Percentiles rank a stretch among this genome's conserved stretches.
These are phyloP conservation scores for Antheraea pernyi DNA, from an alignment of 1,140 invertebrate species.

Conservation along the genomic window DNA sequence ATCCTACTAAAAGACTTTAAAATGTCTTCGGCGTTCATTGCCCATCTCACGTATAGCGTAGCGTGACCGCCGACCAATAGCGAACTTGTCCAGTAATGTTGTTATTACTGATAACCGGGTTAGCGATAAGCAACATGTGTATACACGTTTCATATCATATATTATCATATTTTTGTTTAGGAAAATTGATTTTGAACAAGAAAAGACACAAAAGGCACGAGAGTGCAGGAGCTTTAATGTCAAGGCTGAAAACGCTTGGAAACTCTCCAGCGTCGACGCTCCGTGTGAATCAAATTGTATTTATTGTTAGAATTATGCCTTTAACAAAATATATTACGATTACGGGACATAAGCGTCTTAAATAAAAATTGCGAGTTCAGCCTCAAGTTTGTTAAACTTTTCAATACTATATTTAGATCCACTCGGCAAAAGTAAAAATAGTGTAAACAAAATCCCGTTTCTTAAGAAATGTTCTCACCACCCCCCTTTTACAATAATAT, in stretches of 20 bases:
- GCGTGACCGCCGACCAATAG: not conserved
- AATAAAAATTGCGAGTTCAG: too few species aligned
- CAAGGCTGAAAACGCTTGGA: conserved; percentile 71
- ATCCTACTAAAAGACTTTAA: not conserved
- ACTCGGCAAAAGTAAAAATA: not conserved
- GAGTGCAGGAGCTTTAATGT: conserved; percentile 65
- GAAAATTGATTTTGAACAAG: conserved; percentile 50
- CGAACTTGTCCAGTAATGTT: not conserved
- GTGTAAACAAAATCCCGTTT: not conserved
- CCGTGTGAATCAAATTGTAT: not conserved
- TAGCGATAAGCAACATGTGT: not conserved
- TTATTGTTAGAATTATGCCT: not conserved
- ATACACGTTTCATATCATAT: not conserved
- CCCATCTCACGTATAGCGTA: not conserved
- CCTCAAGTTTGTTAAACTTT: not conserved
- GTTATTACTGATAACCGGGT: not conserved
- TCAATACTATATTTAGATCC: not conserved
- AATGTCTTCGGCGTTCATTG: not conserved
- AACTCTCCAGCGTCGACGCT: conserved; percentile 48
- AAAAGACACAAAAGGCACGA: too few species aligned
- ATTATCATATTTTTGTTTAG: conserved; percentile 17
- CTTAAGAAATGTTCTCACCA: not conserved
- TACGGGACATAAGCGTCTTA: not conserved
- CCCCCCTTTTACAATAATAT: not conserved
- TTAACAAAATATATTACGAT: not conserved